Base-by-base conservation (phyloP, 2,797 vertebrate species). In the Hydrolagus colliei region DNA sequence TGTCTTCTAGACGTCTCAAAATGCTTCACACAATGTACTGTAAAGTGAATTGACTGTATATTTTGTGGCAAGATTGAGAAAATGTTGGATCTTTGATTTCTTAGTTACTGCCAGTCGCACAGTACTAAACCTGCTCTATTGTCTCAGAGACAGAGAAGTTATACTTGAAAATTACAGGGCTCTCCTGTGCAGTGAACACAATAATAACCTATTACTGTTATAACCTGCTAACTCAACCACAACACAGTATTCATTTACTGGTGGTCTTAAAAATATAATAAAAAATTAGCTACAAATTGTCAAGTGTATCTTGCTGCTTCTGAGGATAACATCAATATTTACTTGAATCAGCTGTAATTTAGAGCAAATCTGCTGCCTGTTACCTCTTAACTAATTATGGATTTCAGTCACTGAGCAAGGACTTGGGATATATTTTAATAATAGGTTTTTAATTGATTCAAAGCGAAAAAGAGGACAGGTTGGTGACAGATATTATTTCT, bases 371-470 rank as follows among this genome's bases (percentile, higher is more conserved):
- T 80, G 62, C 32, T 13, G 63, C 77, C 62, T 22, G n/a, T 27
- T n/a, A 65, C 77, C 65, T 5, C 59, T 62, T 52, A 52, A 52
- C 3, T 52, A 6, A 52, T 6, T 52, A 52, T 80, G 62, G 62
- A 80, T 27, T 79, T 80, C 62, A 80, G 65, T 80, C 62, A 67
- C 22, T 80, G 12, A 32, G 41, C 41, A 80, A 65, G 77, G 61
- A 52, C 41, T 52, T 6, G 41, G 41, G 2, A 1, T 52, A 52
- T 65, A 14, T 79, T 80, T 80, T 80, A 27, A 12, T 6, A 8
- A 80, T 65, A 27, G 61, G 12, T 16, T 80, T 80, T 80, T 80
- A 80, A 65, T 65, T 80, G 62, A 80, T 65, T 80, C 77, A 67
- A 74, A 27, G 62, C 63, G 61, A 27, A 62, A 63, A 22, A n/a